Conservation (phyloP, 1,140 invertebrate genomes). For the Drosophila murphyi region DNA sequence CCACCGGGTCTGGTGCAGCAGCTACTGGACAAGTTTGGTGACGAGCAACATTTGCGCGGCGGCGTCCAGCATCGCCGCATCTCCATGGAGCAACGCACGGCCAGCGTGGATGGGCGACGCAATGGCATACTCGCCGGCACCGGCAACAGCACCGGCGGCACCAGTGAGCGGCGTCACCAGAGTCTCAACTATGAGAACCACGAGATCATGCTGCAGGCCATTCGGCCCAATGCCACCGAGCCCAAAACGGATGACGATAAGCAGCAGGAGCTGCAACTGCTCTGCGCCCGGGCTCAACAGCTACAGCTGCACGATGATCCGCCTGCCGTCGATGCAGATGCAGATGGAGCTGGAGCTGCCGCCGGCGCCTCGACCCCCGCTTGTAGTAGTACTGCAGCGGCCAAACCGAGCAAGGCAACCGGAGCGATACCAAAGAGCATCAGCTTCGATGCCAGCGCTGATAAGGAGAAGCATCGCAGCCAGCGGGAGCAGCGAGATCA, state of each 20-base stretch:
- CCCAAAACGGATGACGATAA: constrained; percentile 73
- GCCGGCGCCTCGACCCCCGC: neutral
- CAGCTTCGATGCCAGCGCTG: constrained; percentile 95
- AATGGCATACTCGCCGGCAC: constrained; percentile 77
- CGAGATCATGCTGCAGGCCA: constrained; percentile 72
- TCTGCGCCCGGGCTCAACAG: constrained; percentile 66
- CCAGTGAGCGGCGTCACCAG: constrained; percentile 66
- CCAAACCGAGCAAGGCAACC: constrained; percentile 87
- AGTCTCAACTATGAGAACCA: constrained; percentile 84
- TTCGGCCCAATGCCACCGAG: constrained; percentile 34
- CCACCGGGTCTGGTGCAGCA: constrained; percentile 57
- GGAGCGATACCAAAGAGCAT: constrained; percentile 96
- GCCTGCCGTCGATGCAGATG: neutral
- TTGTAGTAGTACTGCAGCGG: neutral
- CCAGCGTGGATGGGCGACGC: constrained; percentile 70
- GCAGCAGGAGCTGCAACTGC: constrained; percentile 59
- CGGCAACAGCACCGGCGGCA: neutral
- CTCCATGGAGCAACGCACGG: constrained; percentile 73
- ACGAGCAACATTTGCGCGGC: constrained; percentile 42
- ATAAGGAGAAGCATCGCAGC: constrained; percentile 85
- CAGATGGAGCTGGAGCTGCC: neutral
- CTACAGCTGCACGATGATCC: constrained; percentile 41
- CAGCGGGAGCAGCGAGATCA: constrained; percentile 85
- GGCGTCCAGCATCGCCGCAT: constrained; percentile 75
- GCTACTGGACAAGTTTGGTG: constrained; percentile 56